phyloP scores from a whole-genome alignment of 1,140 invertebrate species.

The Drosophila seguyi region DNA sequence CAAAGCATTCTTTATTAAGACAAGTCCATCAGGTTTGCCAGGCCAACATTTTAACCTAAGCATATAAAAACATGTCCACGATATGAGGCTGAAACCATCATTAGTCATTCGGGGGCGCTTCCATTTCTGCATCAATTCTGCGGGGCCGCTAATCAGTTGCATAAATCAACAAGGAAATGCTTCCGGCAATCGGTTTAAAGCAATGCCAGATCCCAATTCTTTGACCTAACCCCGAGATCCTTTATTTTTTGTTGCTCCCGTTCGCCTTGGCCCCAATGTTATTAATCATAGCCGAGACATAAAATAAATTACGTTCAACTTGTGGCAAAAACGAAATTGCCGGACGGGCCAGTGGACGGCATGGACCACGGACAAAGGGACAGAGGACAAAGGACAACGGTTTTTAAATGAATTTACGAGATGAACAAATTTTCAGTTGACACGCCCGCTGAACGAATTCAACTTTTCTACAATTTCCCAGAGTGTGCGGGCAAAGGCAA shows the following conservation, averaged over 20 bases:
- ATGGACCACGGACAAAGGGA: conserved; percentile 32
- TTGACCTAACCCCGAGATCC: conserved; percentile 60
- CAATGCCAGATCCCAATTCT: conserved; percentile 48
- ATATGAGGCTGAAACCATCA: conserved; percentile 40
- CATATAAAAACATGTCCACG: conserved; percentile 29
- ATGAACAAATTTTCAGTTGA: conserved; percentile 79
- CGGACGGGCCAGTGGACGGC: conserved; percentile 39
- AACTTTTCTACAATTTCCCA: conserved; percentile 55
- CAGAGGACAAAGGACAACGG: conserved; percentile 39
- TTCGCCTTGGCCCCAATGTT: conserved; percentile 38
- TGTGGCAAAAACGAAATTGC: conserved; percentile 65
- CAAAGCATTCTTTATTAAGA: neutral
- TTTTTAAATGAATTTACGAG: conserved; percentile 81
- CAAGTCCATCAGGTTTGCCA: neutral
- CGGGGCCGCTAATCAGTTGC: conserved; percentile 74
- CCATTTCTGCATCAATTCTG: conserved; percentile 68
- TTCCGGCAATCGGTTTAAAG: conserved; percentile 62
- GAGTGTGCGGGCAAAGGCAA: conserved; percentile 17
- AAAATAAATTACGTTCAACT: conserved; percentile 83
- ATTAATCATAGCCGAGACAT: conserved; percentile 80
- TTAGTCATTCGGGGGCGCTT: conserved; percentile 74
- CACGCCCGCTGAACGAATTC: conserved; percentile 70
- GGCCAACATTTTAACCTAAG: neutral
- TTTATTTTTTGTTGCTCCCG: conserved; percentile 48
- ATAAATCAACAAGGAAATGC: conserved; percentile 76